A percentile compares a stretch with the other conserved stretches of the same genome.
These are phyloP conservation scores for Chionoecetes opilio DNA, from an alignment of 1,140 invertebrate genomes.

Conservation along the genomic window DNA sequence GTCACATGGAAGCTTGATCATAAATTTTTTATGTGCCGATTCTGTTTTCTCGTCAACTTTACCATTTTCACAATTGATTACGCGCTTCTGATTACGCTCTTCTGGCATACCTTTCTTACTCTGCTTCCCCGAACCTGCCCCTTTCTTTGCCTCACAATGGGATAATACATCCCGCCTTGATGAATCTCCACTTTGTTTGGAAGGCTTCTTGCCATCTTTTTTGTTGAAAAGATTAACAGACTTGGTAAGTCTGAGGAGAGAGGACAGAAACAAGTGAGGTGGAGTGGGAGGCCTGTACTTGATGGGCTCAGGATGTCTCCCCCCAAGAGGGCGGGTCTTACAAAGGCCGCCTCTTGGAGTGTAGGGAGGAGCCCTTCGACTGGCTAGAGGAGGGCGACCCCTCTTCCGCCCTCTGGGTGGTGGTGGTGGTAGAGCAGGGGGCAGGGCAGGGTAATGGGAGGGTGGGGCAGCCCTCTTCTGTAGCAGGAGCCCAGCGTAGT, in stretches of 20 bases:
- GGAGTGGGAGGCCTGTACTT: conserved; percentile 74
- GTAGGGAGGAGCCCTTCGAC: conserved; percentile 68
- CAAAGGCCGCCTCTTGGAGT: conserved; percentile 59
- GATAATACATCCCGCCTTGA: conserved; percentile 43
- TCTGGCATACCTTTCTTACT: neutral
- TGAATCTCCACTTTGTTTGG: conserved; percentile 47
- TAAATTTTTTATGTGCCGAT: conserved; percentile 36
- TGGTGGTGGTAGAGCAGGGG: conserved; percentile 64
- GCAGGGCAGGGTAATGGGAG: conserved; percentile 69
- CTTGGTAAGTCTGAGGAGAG: conserved; percentile 71
- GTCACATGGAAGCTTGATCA: conserved; percentile 76
- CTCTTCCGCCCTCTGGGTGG: conserved; percentile 76
- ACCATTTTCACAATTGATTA: conserved; percentile 41
- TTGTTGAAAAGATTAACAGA: conserved; percentile 64
- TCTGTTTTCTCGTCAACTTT: conserved; percentile 39
- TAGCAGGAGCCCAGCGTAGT: conserved; percentile 78
- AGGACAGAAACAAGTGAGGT: conserved; percentile 65
- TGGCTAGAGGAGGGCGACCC: conserved; percentile 72
- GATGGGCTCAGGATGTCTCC: conserved; percentile 66
- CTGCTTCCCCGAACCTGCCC: conserved; percentile 6
- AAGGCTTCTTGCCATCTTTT: conserved; percentile 62
- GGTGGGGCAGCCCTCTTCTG: conserved; percentile 74
- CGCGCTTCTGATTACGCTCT: neutral
- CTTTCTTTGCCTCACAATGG: conserved; percentile 63
- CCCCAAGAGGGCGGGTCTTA: conserved; percentile 60